Base-by-base conservation (phyloP, 2,888 invertebrate species). In the Arge pagana region DNA sequence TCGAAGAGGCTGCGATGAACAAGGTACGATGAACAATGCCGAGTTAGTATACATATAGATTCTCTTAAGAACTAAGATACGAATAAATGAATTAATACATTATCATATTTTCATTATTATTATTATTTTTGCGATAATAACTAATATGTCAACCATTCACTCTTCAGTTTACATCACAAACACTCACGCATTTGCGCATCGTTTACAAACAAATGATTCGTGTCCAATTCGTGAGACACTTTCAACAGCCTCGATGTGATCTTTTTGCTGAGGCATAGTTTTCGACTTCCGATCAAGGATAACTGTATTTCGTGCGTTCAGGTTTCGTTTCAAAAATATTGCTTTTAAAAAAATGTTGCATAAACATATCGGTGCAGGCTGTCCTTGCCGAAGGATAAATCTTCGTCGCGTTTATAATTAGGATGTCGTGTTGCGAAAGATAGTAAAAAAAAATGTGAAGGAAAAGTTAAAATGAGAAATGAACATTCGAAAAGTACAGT, bases 21-120 rank as follows among this genome's bases (percentile, higher is more conserved):
- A 59, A 63, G 61, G 51, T 50, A 50, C 56, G 56, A 63, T 63
- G 58, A 62, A 45, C 52, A 57, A 52, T 55, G 56, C 41, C 53
- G 48, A 52, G 48, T 53, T 54, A 58, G 18, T 59, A 58, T 52
- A 60, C 36, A 41, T 42, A 42, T 35, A 51, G 42, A 43, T 36
- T 28, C 43, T 28, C 61, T 63, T 61, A 62, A 59, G 53, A 54
- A 58, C 60, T 66, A 68, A 57, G 50, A 58, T 69, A 63, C 53
- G 63, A 59, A 61, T 59, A 66, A 57, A 61, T 58, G 60, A 65
- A 64, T 66, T 62, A 60, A 62, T 62, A 63, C 60, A 59, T 62
- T 64, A 58, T 57, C 33, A 24, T 35, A 33, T 45, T 45, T 23
- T 23, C 18, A 11, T 19, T 13, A n/a, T n/a, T 7, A 37, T 37